Conservation (phyloP, 2,888 invertebrate genomes). For the Scaptomyza reducta region DNA sequence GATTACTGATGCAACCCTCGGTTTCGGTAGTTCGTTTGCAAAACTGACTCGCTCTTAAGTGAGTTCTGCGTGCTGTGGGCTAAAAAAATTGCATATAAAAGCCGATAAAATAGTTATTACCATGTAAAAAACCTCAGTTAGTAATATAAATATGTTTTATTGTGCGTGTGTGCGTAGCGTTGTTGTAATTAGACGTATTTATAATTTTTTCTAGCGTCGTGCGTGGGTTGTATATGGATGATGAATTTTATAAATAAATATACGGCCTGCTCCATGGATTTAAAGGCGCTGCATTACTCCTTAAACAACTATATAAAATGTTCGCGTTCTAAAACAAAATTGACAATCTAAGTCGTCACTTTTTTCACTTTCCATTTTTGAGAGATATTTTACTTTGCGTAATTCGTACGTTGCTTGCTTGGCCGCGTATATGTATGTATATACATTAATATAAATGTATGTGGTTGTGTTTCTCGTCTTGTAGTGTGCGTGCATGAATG, state of each 20-base stretch:
- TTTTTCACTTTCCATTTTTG: constrained; percentile 80
- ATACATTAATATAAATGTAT: constrained; percentile 27
- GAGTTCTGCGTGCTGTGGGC: constrained; percentile 59
- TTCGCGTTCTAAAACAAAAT: constrained; percentile 39
- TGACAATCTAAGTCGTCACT: constrained; percentile 55
- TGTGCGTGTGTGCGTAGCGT: constrained; percentile 32
- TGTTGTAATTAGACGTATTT: constrained; percentile 31
- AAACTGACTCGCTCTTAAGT: constrained; percentile 47
- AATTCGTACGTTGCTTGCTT: constrained; percentile 77
- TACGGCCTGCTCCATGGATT: constrained; percentile 15
- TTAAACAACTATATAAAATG: constrained; percentile 12
- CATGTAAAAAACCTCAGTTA: constrained; percentile 54
- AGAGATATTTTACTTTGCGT: constrained; percentile 82
- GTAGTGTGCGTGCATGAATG: constrained; percentile 39
- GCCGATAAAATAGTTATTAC: constrained; percentile 65
- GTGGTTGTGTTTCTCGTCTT: constrained; percentile 42
- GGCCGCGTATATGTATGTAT: constrained; percentile 44
- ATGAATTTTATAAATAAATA: constrained; percentile 59
- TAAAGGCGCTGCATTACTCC: constrained; percentile 11
- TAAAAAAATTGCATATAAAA: constrained; percentile 60
- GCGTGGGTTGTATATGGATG: constrained; percentile 44
- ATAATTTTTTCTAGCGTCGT: constrained; percentile 43
- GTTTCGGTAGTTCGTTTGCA: constrained; percentile 41
- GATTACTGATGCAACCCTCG: constrained; percentile 15
- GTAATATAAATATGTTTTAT: constrained; percentile 22